Conservation (phyloP, 2,797 vertebrate genomes). For the Numenius phaeopus region DNA sequence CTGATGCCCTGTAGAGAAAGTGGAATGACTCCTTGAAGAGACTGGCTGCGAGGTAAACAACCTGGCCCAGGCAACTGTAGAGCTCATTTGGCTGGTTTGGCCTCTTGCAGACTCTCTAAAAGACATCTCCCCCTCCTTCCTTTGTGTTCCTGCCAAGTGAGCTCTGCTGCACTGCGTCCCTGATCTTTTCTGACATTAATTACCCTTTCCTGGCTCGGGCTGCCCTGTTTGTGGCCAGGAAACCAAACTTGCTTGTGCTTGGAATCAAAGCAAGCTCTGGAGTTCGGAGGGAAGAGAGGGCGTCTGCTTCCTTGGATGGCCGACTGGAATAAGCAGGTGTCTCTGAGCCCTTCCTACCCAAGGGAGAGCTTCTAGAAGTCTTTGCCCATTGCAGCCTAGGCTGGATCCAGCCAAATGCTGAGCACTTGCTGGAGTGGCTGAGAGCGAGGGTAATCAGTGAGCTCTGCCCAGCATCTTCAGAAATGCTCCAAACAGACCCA, state of each 20-base stretch:
- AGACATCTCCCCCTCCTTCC: conserved; percentile 28
- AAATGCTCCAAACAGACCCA: not conserved
- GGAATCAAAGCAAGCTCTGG: conserved; percentile 10
- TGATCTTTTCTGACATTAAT: conserved; percentile 71
- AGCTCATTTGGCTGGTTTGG: conserved; percentile 27
- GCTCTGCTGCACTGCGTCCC: conserved; percentile 24
- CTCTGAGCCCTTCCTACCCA: conserved; percentile 28
- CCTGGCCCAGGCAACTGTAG: not conserved
- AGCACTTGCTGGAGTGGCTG: conserved; percentile 34
- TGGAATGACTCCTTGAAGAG: not conserved
- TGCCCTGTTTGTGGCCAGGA: conserved; percentile 59
- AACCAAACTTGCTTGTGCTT: conserved; percentile 31
- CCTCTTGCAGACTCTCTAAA: conserved; percentile 26
- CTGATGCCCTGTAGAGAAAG: not conserved
- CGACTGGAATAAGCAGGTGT: conserved; percentile 57
- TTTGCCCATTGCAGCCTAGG: conserved; percentile 25
- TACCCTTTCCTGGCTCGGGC: conserved; percentile 59
- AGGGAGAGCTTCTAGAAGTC: not conserved
- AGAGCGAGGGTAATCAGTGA: not conserved
- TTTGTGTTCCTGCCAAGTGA: conserved; percentile 53
- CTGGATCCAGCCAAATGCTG: not conserved
- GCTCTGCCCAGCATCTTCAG: not conserved
- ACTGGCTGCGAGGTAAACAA: not conserved
- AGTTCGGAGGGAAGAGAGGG: conserved; percentile 18
- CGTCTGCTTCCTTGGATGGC: conserved; percentile 32